A percentile compares a stretch with the other conserved stretches of the same genome.
Conservation (phyloP, 1,140 invertebrate species). For the Philopotamus ludificatus region DNA sequence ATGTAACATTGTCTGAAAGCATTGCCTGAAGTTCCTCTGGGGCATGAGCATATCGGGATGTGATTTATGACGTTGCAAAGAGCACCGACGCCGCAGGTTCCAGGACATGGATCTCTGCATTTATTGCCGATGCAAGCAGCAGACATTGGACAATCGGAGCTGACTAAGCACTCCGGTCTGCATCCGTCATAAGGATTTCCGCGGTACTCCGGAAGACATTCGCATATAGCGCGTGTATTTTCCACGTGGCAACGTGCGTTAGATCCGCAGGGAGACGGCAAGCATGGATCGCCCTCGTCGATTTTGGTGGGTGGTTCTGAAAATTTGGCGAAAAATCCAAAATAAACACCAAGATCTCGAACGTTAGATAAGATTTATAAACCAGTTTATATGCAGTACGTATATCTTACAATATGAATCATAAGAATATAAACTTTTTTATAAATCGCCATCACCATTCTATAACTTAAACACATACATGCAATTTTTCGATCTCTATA, state of each 20-base stretch:
- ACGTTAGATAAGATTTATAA: too few relatives aligned
- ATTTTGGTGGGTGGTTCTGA: conserved; percentile 46
- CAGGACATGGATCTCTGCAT: conserved; percentile 61
- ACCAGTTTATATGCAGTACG: too few relatives aligned
- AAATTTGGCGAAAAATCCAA: conserved; percentile 25
- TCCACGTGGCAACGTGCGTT: conserved; percentile 66
- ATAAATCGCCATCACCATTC: too few relatives aligned
- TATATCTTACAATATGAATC: too few relatives aligned
- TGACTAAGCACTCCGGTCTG: conserved; percentile 61
- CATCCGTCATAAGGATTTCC: conserved; percentile 75
- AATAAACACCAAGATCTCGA: conserved; percentile 29
- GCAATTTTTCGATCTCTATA: too few relatives aligned
- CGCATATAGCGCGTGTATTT: conserved; percentile 59
- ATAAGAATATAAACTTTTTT: background rate
- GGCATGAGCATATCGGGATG: conserved; percentile 70
- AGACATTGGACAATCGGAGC: conserved; percentile 58
- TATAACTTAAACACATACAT: too few relatives aligned
- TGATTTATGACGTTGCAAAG: conserved; percentile 68
- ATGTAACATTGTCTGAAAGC: conserved; percentile 64
- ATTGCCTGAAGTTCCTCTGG: conserved; percentile 71
- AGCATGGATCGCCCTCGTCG: conserved; percentile 62
- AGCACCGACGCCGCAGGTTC: conserved; percentile 67
- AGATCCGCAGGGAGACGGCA: conserved; percentile 71
- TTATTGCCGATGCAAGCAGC: conserved; percentile 59
- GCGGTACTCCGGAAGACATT: conserved; percentile 70